Evolutionary conservation across 2,888 invertebrate genomes (phyloP).

Genomic region (Xestia xanthographa): DNA sequence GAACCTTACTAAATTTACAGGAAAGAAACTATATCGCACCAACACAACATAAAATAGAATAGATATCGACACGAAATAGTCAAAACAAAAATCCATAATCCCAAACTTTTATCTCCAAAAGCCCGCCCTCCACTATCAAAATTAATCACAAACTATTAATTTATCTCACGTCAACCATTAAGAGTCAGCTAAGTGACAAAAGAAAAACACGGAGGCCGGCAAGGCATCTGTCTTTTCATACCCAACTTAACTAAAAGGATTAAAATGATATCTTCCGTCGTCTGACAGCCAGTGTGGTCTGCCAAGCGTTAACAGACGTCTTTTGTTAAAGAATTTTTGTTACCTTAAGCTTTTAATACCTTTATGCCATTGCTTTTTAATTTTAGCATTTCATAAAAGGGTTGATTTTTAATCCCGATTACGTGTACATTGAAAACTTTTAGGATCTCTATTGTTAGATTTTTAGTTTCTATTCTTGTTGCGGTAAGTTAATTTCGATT

Average conservation of each 20-base stretch:
- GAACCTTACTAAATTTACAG: too few relatives aligned
- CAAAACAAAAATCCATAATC: constrained; percentile 4
- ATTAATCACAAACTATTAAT: constrained; percentile 75
- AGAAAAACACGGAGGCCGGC: constrained; percentile 84
- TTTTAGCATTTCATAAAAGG: constrained; percentile 87
- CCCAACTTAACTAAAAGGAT: constrained; percentile 91
- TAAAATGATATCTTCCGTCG: constrained; percentile 90
- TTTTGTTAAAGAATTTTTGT: constrained; percentile 87
- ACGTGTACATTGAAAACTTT: constrained; percentile 82
- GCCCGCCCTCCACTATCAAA: constrained; percentile 56
- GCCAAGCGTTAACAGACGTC: constrained; percentile 86
- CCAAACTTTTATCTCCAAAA: constrained; percentile 35
- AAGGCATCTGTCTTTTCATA: constrained; percentile 89
- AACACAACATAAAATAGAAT: constrained; percentile 6
- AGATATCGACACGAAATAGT: background rate
- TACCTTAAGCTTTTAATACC: constrained; percentile 90
- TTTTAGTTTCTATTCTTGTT: constrained; percentile 78
- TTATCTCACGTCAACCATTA: constrained; percentile 78
- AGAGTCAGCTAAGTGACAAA: constrained; percentile 81
- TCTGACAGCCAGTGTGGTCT: constrained; percentile 89
- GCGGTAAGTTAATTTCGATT: constrained; percentile 76
- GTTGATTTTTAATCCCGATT: constrained; percentile 87
- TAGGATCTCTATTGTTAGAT: constrained; percentile 78
- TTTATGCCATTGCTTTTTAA: constrained; percentile 89
- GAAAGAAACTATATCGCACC: background rate